Conservation (phyloP, 1,140 invertebrate genomes). For the Atopsyche davidsoni region DNA sequence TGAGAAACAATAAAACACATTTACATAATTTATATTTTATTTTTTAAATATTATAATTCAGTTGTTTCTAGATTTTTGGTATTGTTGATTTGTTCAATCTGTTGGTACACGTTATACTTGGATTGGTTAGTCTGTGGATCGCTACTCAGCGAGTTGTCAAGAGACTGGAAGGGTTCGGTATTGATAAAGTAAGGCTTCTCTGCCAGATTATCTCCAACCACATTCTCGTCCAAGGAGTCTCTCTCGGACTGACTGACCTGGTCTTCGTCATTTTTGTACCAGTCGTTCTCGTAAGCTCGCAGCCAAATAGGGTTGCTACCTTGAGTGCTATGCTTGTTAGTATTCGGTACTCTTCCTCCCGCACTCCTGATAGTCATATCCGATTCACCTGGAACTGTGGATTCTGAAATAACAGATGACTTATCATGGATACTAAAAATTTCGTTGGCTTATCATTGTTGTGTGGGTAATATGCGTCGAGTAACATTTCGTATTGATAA, state of each 20-base stretch:
- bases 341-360: slow-evolving; percentile 79
- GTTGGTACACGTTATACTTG: slow-evolving; percentile 60
- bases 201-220: slow-evolving; percentile 57
- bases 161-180: slow-evolving; percentile 47
- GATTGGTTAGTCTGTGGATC: slow-evolving; percentile 49
- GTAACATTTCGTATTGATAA: too few species aligned
- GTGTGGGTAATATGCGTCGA: too few species aligned
- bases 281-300: slow-evolving; percentile 89
- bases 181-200: slow-evolving; percentile 51
- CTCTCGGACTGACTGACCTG: slow-evolving; percentile 62
- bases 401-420: slow-evolving; percentile 36
- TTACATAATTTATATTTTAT: too few species aligned
- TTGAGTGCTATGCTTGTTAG: slow-evolving; percentile 89
- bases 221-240: slow-evolving; percentile 85
- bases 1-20: too few species aligned
- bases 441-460: too few species aligned
- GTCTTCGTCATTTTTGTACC: slow-evolving; percentile 85
- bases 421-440: slow-evolving; percentile 26
- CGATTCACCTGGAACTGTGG: slow-evolving; percentile 56
- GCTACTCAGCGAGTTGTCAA: slow-evolving; percentile 42
- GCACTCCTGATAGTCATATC: slow-evolving; percentile 64
- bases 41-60: slow-evolving; percentile 53
- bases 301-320: slow-evolving; percentile 95
- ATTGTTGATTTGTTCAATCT: slow-evolving; percentile 55
- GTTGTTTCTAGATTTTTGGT: slow-evolving; percentile 82